A percentile compares a stretch with the other conserved stretches of the same genome.
Conservation (phyloP, 2,797 vertebrate genomes). For the Ceryle rudis region DNA sequence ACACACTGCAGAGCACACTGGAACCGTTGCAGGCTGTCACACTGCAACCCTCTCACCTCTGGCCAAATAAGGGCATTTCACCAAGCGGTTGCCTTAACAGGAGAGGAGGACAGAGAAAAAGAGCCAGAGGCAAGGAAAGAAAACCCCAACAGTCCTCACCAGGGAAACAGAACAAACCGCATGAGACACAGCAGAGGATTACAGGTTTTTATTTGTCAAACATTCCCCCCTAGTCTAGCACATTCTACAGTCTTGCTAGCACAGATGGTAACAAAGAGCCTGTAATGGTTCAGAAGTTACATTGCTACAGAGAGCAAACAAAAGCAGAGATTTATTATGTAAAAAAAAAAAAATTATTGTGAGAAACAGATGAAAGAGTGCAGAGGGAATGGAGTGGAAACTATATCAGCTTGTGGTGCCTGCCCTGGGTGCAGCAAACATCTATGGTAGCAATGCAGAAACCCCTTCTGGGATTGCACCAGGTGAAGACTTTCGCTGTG, state of each 20-base stretch:
- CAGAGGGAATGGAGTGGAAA: neutral
- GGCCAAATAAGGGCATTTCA: neutral
- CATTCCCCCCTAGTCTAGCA: slow-evolving; percentile 70
- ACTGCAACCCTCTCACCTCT: neutral
- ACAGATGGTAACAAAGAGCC: slow-evolving; percentile 64
- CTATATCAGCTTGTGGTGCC: neutral
- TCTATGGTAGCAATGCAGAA: slow-evolving; percentile 23
- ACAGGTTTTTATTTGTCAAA: slow-evolving; percentile 76
- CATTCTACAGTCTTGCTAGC: slow-evolving; percentile 70
- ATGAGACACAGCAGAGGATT: slow-evolving; percentile 64
- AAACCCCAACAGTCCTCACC: neutral
- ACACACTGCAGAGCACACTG: neutral
- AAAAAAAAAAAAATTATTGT: neutral
- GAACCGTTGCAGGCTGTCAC: neutral
- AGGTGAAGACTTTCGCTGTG: neutral
- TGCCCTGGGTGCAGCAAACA: neutral
- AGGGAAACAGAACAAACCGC: slow-evolving; percentile 4
- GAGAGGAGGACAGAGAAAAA: neutral
- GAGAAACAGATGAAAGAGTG: slow-evolving; percentile 5
- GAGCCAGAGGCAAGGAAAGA: neutral
- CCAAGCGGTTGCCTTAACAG: neutral
- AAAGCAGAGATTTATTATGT: slow-evolving; percentile 42
- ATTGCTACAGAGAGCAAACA: slow-evolving; percentile 59
- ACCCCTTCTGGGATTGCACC: neutral
- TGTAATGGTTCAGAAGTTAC: slow-evolving; percentile 42